Base-by-base conservation (phyloP, 2,888 invertebrate species). In the Dimorphilus gyrociliatus region DNA sequence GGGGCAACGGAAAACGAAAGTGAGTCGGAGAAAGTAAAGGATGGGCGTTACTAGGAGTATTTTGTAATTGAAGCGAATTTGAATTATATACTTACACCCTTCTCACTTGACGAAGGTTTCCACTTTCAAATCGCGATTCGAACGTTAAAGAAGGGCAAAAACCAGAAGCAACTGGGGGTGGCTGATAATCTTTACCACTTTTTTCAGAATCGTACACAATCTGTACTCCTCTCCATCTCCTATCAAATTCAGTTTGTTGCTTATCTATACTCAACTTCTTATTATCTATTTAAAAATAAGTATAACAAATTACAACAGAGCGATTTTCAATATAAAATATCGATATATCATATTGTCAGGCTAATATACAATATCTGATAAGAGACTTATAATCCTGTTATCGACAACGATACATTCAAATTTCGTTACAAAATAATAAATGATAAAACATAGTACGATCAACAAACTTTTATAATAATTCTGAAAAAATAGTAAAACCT, bases 41-140 rank as follows among this genome's bases (percentile, higher is more conserved):
- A n/a, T n/a, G n/a, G n/a, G n/a, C n/a, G n/a, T n/a, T n/a, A n/a
- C n/a, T n/a, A n/a, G n/a, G n/a, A n/a, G n/a, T n/a, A n/a, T n/a
- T n/a, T n/a, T n/a, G n/a, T n/a, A n/a, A n/a, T n/a, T n/a, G n/a
- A n/a, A n/a, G n/a, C n/a, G n/a, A n/a, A n/a, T n/a, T n/a, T n/a
- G n/a, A n/a, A n/a, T n/a, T n/a, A n/a, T n/a, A 3, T 3, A 40
- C 55, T 48, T 45, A 58, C 58, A 55, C 48, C 41, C 59, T 35
- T 17, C 58, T 39, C 5, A 55, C 59, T 28, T 60, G 60, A 6
- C 55, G 45, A 25, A 60, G 45, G 36, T 60, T 60, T 6, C 58
- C 60, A 32, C 51, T 50, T 41, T 60, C 60, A 45, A 60, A 60
- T 12, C 60, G 39, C 3, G 60, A 60, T 40, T 60, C 60, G 39